These are phyloP conservation scores for Phataginus tetradactyla DNA, from an alignment of 2,797 vertebrate species.

Conservation along the genomic window DNA sequence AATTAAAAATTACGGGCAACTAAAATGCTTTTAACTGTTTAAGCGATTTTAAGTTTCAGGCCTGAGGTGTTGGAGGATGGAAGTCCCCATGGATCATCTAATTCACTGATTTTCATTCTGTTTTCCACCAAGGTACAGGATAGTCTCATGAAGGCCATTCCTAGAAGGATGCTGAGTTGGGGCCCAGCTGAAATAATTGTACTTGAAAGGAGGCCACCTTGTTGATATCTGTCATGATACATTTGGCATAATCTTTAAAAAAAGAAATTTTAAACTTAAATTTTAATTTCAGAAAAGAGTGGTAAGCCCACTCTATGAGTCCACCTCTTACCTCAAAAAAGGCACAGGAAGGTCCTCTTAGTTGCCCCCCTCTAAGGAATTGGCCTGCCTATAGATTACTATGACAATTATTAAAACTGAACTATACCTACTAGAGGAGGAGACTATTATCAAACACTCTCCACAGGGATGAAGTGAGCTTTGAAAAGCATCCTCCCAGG, in stretches of 20 bases:
- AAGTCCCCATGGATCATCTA: neutral
- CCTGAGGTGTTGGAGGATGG: neutral
- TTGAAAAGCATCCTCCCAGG: neutral
- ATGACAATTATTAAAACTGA: neutral
- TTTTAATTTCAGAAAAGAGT: slow-evolving; percentile 33
- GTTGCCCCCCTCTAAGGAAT: neutral
- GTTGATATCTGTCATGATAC: neutral
- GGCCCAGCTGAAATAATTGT: neutral
- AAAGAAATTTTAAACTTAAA: slow-evolving; percentile 31
- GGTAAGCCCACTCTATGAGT: neutral
- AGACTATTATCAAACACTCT: neutral
- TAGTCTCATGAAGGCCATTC: neutral
- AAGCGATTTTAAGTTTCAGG: slow-evolving; percentile 23
- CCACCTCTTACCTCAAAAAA: neutral
- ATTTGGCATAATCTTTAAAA: neutral
- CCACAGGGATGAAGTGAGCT: neutral
- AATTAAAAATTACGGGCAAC: slow-evolving; percentile 79
- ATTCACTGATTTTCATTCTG: neutral
- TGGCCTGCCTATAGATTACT: neutral
- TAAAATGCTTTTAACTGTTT: slow-evolving; percentile 68
- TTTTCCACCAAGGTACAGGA: slow-evolving; percentile 8
- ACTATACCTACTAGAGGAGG: neutral
- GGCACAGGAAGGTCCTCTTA: neutral
- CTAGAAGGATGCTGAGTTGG: neutral
- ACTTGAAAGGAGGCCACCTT: neutral